Percentiles rank a stretch among this genome's conserved stretches.
phyloP scores from a whole-genome alignment of 2,888 invertebrate species.

The Mythimna impura region DNA sequence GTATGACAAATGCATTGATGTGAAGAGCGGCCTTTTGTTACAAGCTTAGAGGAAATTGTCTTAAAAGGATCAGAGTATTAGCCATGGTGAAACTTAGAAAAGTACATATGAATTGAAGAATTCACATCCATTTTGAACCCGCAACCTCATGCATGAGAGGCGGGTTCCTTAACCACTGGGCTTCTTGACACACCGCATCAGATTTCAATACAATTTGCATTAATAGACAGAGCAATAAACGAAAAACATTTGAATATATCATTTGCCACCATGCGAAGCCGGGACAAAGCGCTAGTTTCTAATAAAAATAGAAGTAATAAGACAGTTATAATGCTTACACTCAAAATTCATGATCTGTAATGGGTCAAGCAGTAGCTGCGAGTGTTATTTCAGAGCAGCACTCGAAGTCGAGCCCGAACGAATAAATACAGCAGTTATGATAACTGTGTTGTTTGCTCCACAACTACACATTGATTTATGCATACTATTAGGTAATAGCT shows the following conservation, averaged over 20 bases:
- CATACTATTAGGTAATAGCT: slow-evolving; percentile 23
- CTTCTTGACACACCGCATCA: too few relatives aligned
- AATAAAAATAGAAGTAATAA: not conserved
- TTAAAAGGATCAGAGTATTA: too few relatives aligned
- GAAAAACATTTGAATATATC: too few relatives aligned
- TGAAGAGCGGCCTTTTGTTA: not conserved
- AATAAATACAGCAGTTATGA: slow-evolving; percentile 41
- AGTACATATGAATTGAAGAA: too few relatives aligned
- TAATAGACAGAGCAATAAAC: too few relatives aligned
- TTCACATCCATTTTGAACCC: too few relatives aligned
- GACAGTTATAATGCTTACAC: slow-evolving; percentile 9
- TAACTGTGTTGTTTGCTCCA: slow-evolving; percentile 49
- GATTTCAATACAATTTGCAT: too few relatives aligned
- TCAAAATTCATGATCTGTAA: slow-evolving; percentile 22
- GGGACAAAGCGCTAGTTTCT: too few relatives aligned
- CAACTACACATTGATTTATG: slow-evolving; percentile 18
- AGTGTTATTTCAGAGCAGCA: slow-evolving; percentile 49
- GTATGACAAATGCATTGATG: slow-evolving; percentile 1
- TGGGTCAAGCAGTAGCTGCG: slow-evolving; percentile 45
- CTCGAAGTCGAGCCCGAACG: slow-evolving; percentile 31
- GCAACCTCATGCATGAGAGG: too few relatives aligned
- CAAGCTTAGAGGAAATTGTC: not conserved
- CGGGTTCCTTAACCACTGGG: too few relatives aligned
- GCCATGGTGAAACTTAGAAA: too few relatives aligned
- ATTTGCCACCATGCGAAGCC: too few relatives aligned